Evolutionary conservation across 2,797 vertebrate species (phyloP).

Genomic region (Takifugu ocellatus): DNA sequence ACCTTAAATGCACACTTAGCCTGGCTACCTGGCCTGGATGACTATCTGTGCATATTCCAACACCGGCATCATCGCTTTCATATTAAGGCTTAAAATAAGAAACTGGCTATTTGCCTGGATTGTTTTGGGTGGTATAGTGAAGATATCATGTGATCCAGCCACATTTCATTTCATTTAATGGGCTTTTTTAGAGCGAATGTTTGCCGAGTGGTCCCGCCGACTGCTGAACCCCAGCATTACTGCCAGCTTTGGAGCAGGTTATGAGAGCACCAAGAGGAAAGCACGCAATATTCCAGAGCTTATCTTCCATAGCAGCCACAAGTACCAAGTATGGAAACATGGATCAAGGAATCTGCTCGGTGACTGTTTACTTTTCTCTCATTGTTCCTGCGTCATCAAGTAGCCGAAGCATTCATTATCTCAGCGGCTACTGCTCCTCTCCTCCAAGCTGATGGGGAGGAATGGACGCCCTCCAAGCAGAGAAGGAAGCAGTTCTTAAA

Average conservation of each 20-base stretch:
- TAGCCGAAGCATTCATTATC: slow-evolving; percentile 56
- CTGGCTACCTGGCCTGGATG: background rate
- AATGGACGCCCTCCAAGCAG: slow-evolving; percentile 25
- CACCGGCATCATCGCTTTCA: too few species aligned
- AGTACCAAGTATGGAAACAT: slow-evolving; percentile 57
- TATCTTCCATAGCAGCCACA: slow-evolving; percentile 46
- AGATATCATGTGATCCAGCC: background rate
- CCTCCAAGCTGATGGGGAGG: slow-evolving; percentile 43
- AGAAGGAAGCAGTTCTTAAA: slow-evolving; percentile 50
- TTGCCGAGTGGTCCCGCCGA: background rate
- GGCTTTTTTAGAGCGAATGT: background rate
- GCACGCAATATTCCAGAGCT: slow-evolving; percentile 28
- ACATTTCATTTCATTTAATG: background rate
- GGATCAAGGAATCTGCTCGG: slow-evolving; percentile 47
- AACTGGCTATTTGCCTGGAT: too few species aligned
- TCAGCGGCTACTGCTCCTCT: slow-evolving; percentile 29
- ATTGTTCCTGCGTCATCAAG: slow-evolving; percentile 64
- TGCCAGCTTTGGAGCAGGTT: slow-evolving; percentile 10
- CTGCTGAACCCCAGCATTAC: background rate
- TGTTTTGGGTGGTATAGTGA: background rate
- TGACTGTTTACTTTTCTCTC: slow-evolving; percentile 71
- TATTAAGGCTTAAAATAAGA: too few species aligned
- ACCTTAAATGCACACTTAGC: background rate
- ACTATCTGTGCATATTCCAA: background rate
- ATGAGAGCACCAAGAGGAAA: slow-evolving; percentile 32